These are phyloP conservation scores for Apteryx owenii DNA, from an alignment of 2,113 vertebrate genomes.

Conservation along the genomic window DNA sequence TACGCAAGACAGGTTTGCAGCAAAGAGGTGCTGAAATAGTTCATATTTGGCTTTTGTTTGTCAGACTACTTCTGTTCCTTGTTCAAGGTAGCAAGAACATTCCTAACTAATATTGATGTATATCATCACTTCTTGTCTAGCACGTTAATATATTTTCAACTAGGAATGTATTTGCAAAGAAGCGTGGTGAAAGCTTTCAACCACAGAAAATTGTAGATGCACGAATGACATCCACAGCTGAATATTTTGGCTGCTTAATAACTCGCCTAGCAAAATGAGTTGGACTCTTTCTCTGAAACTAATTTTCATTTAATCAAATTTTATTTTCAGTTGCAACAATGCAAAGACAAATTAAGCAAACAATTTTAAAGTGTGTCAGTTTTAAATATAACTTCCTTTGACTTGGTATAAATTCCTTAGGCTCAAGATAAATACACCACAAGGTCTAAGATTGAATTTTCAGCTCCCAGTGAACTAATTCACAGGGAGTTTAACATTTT, in stretches of 20 bases:
- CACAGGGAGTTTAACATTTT: background rate
- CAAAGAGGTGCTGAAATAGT: background rate
- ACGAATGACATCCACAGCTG: background rate
- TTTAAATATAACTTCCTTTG: background rate
- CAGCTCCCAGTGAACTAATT: background rate
- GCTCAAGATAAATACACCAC: background rate
- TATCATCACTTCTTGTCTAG: background rate
- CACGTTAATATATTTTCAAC: background rate
- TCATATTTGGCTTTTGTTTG: background rate
- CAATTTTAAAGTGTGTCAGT: rapidly evolving
- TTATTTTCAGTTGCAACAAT: background rate
- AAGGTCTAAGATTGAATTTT: background rate
- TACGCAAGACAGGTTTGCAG: background rate
- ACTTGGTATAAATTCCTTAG: background rate
- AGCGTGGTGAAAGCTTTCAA: background rate
- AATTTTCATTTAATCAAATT: background rate
- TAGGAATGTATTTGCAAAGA: background rate
- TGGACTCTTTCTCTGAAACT: background rate
- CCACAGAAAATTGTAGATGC: background rate
- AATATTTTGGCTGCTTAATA: background rate
- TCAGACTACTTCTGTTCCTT: background rate
- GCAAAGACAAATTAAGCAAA: background rate
- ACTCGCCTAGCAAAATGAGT: background rate
- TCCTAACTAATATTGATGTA: background rate
- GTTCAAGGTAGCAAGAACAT: background rate